Conservation (phyloP, 2,888 invertebrate genomes). For the Tinea pellionella region DNA sequence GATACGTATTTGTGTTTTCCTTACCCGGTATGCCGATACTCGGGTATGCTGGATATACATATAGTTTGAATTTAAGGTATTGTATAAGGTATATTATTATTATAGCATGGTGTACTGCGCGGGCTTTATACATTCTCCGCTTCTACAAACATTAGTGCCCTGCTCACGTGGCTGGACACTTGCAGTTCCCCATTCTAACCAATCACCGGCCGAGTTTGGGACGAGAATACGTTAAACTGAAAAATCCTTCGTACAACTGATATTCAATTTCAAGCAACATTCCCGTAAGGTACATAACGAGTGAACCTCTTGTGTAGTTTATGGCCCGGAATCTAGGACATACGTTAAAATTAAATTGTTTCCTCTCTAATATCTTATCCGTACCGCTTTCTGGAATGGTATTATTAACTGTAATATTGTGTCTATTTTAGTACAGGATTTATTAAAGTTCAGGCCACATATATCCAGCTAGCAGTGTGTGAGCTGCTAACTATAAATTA, state of each 20-base stretch:
- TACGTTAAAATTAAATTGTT: constrained; percentile 12
- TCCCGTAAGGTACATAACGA: constrained; percentile 8
- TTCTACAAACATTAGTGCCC: constrained; percentile 30
- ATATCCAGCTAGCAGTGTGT: too few relatives aligned
- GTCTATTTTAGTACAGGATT: too few relatives aligned
- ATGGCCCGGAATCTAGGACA: constrained; percentile 8
- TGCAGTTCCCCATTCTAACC: constrained; percentile 52
- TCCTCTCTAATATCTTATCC: not conserved
- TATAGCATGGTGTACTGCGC: not conserved
- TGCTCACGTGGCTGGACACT: constrained; percentile 53
- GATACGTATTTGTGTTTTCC: too few relatives aligned
- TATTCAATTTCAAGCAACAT: constrained; percentile 12
- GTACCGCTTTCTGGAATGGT: not conserved
- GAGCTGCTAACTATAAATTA: too few relatives aligned
- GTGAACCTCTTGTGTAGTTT: not conserved
- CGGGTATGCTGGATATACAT: too few relatives aligned
- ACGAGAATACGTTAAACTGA: constrained; percentile 52
- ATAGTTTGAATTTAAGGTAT: too few relatives aligned
- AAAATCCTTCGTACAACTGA: constrained; percentile 11
- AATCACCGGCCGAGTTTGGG: constrained; percentile 54
- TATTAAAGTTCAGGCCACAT: too few relatives aligned
- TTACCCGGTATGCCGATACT: too few relatives aligned
- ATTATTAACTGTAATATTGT: not conserved
- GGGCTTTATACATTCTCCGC: not conserved
- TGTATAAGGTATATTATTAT: too few relatives aligned